Conservation (phyloP, 2,797 vertebrate species). For the Coregonus suidteri region DNA sequence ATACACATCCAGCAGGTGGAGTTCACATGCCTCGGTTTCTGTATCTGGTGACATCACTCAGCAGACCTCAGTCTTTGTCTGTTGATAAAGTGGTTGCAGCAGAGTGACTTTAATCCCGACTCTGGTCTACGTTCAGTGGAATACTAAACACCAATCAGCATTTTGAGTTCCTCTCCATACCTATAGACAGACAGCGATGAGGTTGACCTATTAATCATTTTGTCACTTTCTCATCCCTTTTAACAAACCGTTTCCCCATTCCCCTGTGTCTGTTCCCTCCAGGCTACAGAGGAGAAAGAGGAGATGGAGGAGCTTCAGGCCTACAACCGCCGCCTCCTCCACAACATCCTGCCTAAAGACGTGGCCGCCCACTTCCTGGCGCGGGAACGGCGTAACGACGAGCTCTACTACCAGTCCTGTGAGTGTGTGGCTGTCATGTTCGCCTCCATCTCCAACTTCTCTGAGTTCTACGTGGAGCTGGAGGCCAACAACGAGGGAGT, state of each 20-base stretch:
- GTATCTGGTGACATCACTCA: too few relatives aligned
- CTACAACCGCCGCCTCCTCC: slow-evolving; percentile 92
- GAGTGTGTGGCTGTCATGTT: slow-evolving; percentile 98
- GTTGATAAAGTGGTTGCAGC: too few relatives aligned
- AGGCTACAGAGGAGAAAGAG: slow-evolving; percentile 98
- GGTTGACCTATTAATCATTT: too few relatives aligned
- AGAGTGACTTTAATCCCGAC: too few relatives aligned
- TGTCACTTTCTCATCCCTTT: not conserved
- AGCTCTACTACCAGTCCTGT: slow-evolving; percentile 96
- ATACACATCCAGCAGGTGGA: too few relatives aligned
- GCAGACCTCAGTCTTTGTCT: too few relatives aligned
- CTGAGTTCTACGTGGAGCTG: slow-evolving; percentile 96
- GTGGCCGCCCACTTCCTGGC: slow-evolving; percentile 94
- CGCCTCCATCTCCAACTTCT: slow-evolving; percentile 98
- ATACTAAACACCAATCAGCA: too few relatives aligned
- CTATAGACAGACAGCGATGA: too few relatives aligned
- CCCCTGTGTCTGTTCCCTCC: slow-evolving; percentile 18
- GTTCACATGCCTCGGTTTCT: too few relatives aligned
- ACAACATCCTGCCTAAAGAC: slow-evolving; percentile 97
- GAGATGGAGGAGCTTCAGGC: slow-evolving; percentile 99
- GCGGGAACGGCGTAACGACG: slow-evolving; percentile 88
- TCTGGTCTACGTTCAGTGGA: too few relatives aligned
- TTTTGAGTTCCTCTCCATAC: too few relatives aligned
- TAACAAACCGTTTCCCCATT: not conserved
- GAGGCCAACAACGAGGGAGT: slow-evolving; percentile 98